Evolutionary conservation across 2,888 invertebrate species (phyloP).

Genomic region (Hyposoter dolosus): DNA sequence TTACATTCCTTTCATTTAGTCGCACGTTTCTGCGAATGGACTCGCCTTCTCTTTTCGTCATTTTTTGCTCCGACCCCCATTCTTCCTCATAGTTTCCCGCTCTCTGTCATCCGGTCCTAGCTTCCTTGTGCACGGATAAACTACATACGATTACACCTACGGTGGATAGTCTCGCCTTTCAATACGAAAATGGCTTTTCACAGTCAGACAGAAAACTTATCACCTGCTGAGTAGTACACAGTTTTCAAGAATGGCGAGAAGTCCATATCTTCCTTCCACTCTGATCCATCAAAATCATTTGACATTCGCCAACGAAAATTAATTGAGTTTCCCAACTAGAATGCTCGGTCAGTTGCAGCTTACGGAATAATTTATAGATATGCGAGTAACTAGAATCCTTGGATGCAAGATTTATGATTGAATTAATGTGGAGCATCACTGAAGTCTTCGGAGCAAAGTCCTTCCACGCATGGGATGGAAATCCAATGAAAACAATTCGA

Average conservation of each 20-base stretch:
- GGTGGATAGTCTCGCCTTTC: background rate
- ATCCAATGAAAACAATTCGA: conserved; percentile 64
- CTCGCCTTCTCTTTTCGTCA: conserved; percentile 70
- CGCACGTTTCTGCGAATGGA: conserved; percentile 81
- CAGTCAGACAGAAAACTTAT: conserved; percentile 71
- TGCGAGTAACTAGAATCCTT: conserved; percentile 10
- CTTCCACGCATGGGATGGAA: conserved; percentile 70
- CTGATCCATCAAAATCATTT: conserved; percentile 56
- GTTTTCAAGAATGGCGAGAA: conserved; percentile 63
- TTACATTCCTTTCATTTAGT: conserved; percentile 85
- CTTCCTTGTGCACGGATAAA: conserved; percentile 45
- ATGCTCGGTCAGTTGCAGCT: conserved; percentile 60
- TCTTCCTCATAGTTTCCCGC: conserved; percentile 5
- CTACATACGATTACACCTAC: conserved; percentile 6
- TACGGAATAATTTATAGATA: conserved; percentile 61
- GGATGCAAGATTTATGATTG: conserved; percentile 30
- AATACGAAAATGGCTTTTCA: conserved; percentile 1
- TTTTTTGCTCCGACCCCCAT: conserved; percentile 45
- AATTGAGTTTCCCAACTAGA: conserved; percentile 61
- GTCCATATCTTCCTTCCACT: conserved; percentile 27
- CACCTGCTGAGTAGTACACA: conserved; percentile 67
- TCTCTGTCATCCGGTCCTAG: conserved; percentile 16
- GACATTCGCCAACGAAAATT: conserved; percentile 54
- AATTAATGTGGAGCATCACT: background rate
- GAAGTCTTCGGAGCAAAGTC: conserved; percentile 48